Evolutionary conservation across 2,888 invertebrate species (phyloP).

Genomic region (Pseudolycoriella hygida): DNA sequence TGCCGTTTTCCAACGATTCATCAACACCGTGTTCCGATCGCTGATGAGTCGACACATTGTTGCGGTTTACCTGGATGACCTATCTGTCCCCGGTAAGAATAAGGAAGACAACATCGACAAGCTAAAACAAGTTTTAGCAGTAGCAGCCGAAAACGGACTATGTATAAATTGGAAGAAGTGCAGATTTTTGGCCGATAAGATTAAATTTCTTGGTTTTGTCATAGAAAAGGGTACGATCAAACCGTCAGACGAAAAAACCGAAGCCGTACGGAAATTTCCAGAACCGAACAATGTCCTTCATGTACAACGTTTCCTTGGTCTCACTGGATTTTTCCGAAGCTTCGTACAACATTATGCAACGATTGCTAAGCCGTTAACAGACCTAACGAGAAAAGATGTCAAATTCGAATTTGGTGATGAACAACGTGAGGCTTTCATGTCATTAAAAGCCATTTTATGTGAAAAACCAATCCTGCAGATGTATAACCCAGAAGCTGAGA

Average conservation of each 20-base stretch:
- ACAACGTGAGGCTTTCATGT: not conserved
- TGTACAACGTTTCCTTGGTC: not conserved
- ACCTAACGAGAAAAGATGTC: too few relatives aligned
- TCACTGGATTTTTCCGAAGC: not conserved
- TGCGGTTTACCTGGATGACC: not conserved
- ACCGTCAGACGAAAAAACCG: too few relatives aligned
- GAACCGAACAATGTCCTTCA: not conserved
- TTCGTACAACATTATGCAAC: not conserved
- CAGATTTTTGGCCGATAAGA: not conserved
- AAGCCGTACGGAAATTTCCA: too few relatives aligned
- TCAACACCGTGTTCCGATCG: not conserved
- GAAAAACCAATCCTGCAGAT: not conserved
- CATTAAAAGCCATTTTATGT: not conserved
- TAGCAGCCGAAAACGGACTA: not conserved
- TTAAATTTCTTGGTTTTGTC: too few relatives aligned
- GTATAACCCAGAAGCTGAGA: not conserved
- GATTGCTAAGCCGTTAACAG: not conserved
- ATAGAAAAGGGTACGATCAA: too few relatives aligned
- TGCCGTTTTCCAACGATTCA: too few relatives aligned
- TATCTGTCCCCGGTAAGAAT: not conserved
- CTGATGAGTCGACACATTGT: not conserved
- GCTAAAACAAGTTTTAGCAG: not conserved
- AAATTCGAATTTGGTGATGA: too few relatives aligned
- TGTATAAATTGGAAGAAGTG: not conserved
- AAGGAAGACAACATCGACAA: not conserved